Evolutionary conservation across 2,888 invertebrate species (phyloP), one percentile per base, ranked within the genome.

Genomic region (Chaitophorus viminalis): DNA sequence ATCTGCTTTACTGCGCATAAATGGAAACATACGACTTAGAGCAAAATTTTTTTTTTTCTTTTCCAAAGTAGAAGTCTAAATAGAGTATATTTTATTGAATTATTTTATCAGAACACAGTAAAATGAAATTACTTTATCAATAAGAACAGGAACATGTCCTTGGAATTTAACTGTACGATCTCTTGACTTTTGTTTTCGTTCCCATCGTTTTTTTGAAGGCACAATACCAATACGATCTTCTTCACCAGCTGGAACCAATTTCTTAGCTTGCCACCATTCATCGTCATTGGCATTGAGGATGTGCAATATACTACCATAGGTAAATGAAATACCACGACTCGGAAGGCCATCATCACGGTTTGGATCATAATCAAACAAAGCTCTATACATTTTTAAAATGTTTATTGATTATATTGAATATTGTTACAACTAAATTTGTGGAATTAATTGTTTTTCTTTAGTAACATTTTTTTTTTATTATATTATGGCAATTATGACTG

Each of bases 1-100:
- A 91, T 98, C 98, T 92, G 99, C 99, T 93, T 98, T 97, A 93
- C 98, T 98, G 94, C 99, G 99, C 97, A 99, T 99, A 93, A 99
- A 99, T 75, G 99, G 99, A 93, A 99, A 99, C 92, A 97, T 98
- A 92, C 99, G 94, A 91, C 98, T 98, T 93, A 99, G 99, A 89
- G 98, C 98, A 91, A 99, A 96, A 91, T 99, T 99, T 93, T 99
- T 98, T 95, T 99, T 98, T 94, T 98, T 98, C 91, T 98, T 94
- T 92, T 98, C 98, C 91, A 98, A 93, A 74, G 98, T 98, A 90
- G 97, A 97, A 94, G 97, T 96, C 95, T 87, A 75, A 39, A 87
- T 31, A 33, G 3, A 81, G 60, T 65, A 60, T 6, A n/a, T 74
- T 74, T 74, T n/a, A 11, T 52, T 33, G 4, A 65, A 17, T 46